phyloP scores from a whole-genome alignment of 2,888 invertebrate genomes.

The Neria commutata region DNA sequence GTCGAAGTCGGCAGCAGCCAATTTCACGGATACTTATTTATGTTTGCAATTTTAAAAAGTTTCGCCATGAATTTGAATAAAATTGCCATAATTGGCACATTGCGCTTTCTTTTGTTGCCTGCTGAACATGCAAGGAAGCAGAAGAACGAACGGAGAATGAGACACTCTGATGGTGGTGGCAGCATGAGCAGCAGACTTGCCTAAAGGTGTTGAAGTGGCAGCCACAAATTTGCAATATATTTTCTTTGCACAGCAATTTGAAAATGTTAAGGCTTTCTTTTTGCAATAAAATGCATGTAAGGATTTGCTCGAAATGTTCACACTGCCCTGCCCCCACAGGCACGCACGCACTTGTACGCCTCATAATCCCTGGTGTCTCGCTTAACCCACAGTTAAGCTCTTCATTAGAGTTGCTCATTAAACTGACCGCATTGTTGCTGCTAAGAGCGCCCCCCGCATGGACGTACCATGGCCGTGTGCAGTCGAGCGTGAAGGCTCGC shows the following conservation, averaged over 20 bases:
- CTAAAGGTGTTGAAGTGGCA: slow-evolving; percentile 1
- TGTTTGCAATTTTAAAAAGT: slow-evolving; percentile 39
- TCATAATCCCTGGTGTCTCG: neutral
- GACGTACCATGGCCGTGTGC: neutral
- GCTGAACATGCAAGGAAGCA: neutral
- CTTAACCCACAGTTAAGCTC: slow-evolving; percentile 19
- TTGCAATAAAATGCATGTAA: too few relatives aligned
- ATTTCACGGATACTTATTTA: slow-evolving; percentile 58
- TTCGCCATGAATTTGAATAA: slow-evolving; percentile 50
- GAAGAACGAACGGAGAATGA: too few relatives aligned
- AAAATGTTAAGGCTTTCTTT: too few relatives aligned
- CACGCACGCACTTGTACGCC: neutral
- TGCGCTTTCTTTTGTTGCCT: slow-evolving; percentile 18
- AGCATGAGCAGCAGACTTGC: slow-evolving; percentile 15
- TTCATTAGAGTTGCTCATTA: slow-evolving; percentile 31
- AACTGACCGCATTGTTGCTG: slow-evolving; percentile 14
- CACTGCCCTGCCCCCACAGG: too few relatives aligned
- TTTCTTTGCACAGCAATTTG: neutral
- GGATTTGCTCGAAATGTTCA: too few relatives aligned
- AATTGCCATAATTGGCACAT: slow-evolving; percentile 52
- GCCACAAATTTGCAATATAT: neutral
- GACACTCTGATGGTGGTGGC: too few relatives aligned
- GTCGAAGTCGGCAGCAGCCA: slow-evolving; percentile 32
- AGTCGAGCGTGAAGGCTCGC: neutral
- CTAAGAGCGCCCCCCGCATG: neutral